Conservation (phyloP, 2,888 invertebrate genomes). For the Anthoptus insignis region DNA sequence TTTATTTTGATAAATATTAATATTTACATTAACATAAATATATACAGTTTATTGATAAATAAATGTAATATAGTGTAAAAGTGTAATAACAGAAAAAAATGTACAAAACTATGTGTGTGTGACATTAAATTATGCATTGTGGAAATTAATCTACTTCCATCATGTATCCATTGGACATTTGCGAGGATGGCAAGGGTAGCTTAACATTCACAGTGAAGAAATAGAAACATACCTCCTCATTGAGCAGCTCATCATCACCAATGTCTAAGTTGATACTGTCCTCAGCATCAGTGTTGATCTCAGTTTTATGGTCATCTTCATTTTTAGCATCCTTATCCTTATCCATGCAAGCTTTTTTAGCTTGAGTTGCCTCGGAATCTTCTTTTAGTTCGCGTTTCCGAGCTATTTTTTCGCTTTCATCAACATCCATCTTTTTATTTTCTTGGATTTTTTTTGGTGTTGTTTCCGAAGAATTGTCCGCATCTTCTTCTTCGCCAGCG, state of each 20-base stretch:
- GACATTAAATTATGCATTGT: background rate
- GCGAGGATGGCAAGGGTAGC: constrained; percentile 61
- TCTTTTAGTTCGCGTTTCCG: constrained; percentile 77
- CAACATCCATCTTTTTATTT: constrained; percentile 65
- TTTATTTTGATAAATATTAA: background rate
- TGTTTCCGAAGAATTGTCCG: constrained; percentile 50
- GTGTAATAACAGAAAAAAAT: background rate
- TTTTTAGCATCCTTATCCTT: constrained; percentile 65
- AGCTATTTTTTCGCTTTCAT: constrained; percentile 62
- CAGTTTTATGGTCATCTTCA: constrained; percentile 75
- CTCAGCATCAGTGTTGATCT: constrained; percentile 90
- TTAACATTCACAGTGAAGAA: constrained; percentile 78
- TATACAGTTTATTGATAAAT: constrained; percentile 49
- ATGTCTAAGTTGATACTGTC: constrained; percentile 94
- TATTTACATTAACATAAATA: no score
- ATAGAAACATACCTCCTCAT: constrained; percentile 91
- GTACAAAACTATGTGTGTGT: background rate
- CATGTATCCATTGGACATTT: constrained; percentile 66
- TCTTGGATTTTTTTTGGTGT: constrained; percentile 46
- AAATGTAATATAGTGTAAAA: constrained; percentile 22
- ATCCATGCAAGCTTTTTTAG: constrained; percentile 75
- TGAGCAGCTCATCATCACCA: constrained; percentile 93
- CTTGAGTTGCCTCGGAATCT: constrained; percentile 66
- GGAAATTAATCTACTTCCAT: constrained; percentile 76
- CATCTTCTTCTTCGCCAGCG: constrained; percentile 77